phyloP scores from a whole-genome alignment of 2,797 vertebrate species.

The Mus minutoides region DNA sequence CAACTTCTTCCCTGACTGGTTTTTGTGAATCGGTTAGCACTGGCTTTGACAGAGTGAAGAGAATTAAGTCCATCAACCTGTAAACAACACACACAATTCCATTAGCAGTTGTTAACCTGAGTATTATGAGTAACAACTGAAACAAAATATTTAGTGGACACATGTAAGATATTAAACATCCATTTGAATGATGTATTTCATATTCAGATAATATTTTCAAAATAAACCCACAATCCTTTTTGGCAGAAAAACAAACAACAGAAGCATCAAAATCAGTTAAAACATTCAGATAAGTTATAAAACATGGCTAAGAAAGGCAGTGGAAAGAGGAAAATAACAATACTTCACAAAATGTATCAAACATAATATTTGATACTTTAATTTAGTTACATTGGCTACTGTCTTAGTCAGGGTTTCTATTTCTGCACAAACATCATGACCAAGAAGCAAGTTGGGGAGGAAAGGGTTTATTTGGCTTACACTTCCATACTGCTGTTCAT shows the following conservation, averaged over 20 bases:
- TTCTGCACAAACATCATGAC: too few relatives aligned
- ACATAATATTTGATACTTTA: constrained; percentile 16
- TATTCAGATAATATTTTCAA: neutral
- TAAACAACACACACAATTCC: constrained; percentile 60
- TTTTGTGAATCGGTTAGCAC: constrained; percentile 98
- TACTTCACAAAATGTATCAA: constrained; percentile 47
- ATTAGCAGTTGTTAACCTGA: constrained; percentile 6
- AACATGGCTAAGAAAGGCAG: neutral
- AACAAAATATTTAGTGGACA: constrained; percentile 8
- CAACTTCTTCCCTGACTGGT: constrained; percentile 99
- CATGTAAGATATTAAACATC: constrained; percentile 2
- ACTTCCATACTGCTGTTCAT: too few relatives aligned
- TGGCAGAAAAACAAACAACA: neutral
- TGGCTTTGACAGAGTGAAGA: constrained; percentile 97
- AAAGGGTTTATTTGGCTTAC: too few relatives aligned
- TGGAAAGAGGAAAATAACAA: constrained; percentile 37
- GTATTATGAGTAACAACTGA: neutral
- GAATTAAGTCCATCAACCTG: constrained; percentile 97
- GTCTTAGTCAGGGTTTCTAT: too few relatives aligned
- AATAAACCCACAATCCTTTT: constrained; percentile 35
- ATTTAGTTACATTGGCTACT: neutral
- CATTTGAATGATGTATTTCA: constrained; percentile 27
- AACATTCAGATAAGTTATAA: constrained; percentile 14
- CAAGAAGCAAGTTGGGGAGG: too few relatives aligned
- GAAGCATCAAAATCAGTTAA: constrained; percentile 32